Base-by-base conservation (phyloP, 2,888 invertebrate genomes). In the Sericinus montela region DNA sequence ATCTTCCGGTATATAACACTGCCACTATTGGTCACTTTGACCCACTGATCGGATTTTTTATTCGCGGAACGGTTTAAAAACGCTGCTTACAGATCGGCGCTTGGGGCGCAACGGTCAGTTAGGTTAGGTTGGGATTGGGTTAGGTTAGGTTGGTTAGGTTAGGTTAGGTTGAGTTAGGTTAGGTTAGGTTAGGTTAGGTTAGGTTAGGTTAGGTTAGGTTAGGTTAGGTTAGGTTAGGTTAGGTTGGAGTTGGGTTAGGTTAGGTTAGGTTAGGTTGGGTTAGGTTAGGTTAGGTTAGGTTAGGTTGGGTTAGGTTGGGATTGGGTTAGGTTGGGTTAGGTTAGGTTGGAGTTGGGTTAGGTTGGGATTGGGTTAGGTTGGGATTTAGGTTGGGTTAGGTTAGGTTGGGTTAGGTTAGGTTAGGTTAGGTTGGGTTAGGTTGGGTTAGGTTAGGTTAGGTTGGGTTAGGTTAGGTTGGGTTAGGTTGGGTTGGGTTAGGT, bases 121-220 rank as follows among this genome's bases (percentile, higher is more conserved):
- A n/a, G n/a, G n/a, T n/a, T n/a, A n/a, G n/a, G n/a, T n/a, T n/a
- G n/a, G n/a, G n/a, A n/a, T n/a, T n/a, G n/a, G n/a, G n/a, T n/a
- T n/a, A n/a, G n/a, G n/a, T n/a, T n/a, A n/a, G n/a, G n/a, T n/a
- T n/a, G n/a, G n/a, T 53, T 55, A 54, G 52, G 53, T 51, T 52
- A 56, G 56, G 56, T 56, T 59, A 59, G 58, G 60, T 58, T 60
- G 53, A 53, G 55, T 52, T 56, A 54, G 55, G 55, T 55, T 57
- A 51, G 53, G 53, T 54, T 57, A 54, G 56, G 60, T 56, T 60
- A 56, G 59, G 58, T 58, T 57, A 56, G 60, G 58, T 58, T 60
- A 56, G 58, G 58, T 57, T 58, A 56, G 57, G 57, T 59, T 62
- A 57, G 58, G 60, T 59, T 62, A 57, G 59, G 58, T 59, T 61